A percentile compares a stretch with the other conserved stretches of the same genome.
Conservation (phyloP, 2,888 invertebrate species). For the Parnassius glacialis region DNA sequence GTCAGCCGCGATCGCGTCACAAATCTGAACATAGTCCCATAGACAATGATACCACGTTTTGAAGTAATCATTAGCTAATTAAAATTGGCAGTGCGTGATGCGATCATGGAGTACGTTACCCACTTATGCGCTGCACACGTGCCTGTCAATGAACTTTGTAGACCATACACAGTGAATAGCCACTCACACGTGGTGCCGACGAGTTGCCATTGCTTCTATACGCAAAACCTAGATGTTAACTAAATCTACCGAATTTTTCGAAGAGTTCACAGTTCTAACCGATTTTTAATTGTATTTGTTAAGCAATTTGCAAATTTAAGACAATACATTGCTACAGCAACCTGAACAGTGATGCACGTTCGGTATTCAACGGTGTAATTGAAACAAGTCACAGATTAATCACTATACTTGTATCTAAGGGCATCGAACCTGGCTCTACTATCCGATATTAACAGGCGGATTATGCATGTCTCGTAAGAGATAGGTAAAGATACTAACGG, state of each 20-base stretch:
- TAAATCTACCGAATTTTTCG: background rate
- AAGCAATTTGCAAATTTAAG: slow-evolving; percentile 1
- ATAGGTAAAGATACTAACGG: slow-evolving; percentile 75
- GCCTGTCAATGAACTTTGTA: slow-evolving; percentile 78
- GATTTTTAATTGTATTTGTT: background rate
- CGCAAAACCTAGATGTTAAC: slow-evolving; percentile 17
- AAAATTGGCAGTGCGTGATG: slow-evolving; percentile 77
- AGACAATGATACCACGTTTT: slow-evolving; percentile 59
- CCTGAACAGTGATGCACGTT: slow-evolving; percentile 2
- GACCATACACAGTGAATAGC: slow-evolving; percentile 55
- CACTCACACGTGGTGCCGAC: slow-evolving; percentile 46
- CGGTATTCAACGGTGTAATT: slow-evolving; percentile 1
- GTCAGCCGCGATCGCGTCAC: slow-evolving; percentile 54
- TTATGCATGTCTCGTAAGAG: slow-evolving; percentile 5
- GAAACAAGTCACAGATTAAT: slow-evolving; percentile 17
- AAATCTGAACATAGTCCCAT: slow-evolving; percentile 56
- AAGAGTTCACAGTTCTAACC: background rate
- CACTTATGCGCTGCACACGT: slow-evolving; percentile 75
- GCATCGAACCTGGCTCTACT: slow-evolving; percentile 56
- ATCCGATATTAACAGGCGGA: slow-evolving; percentile 13
- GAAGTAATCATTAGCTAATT: slow-evolving; percentile 74
- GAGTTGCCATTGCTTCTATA: slow-evolving; percentile 34
- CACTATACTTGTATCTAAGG: slow-evolving; percentile 36
- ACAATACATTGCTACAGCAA: background rate
- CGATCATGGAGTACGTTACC: slow-evolving; percentile 67